phyloP scores from a whole-genome alignment of 2,888 invertebrate species.

The Dione juno region DNA sequence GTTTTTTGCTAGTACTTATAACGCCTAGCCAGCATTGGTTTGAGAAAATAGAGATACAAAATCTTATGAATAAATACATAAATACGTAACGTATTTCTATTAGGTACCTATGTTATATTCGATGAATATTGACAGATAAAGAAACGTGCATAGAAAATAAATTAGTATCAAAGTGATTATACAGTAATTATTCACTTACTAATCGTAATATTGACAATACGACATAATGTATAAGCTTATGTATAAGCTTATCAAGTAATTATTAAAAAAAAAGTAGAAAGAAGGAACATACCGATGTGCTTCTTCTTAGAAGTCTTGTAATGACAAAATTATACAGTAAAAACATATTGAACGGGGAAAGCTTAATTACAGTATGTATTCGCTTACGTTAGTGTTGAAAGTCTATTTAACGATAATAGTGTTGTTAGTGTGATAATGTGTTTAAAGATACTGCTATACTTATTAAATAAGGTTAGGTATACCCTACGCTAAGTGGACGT shows the following conservation, averaged over 20 bases:
- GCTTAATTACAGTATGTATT: conserved; percentile 5
- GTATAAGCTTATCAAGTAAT: not conserved
- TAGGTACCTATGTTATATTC: conserved; percentile 2
- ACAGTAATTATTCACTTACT: too few species aligned
- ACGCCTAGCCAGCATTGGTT: not conserved
- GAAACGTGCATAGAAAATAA: conserved; percentile 7
- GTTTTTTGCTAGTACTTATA: not conserved
- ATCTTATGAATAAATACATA: not conserved
- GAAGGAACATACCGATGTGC: not conserved
- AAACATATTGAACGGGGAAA: conserved; percentile 16
- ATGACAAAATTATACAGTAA: conserved; percentile 6
- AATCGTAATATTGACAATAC: too few species aligned
- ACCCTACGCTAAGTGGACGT: conserved; percentile 57
- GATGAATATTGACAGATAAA: conserved; percentile 11
- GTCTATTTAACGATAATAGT: conserved; percentile 9
- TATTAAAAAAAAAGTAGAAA: not conserved
- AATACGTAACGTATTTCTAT: not conserved
- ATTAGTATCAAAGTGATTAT: conserved; percentile 7
- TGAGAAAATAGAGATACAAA: not conserved
- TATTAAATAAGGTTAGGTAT: conserved; percentile 45
- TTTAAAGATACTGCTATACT: conserved; percentile 39
- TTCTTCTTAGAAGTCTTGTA: not conserved
- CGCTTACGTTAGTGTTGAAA: not conserved
- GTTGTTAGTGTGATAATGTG: not conserved
- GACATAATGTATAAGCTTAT: too few species aligned